Percentiles rank a stretch among this genome's conserved stretches.
Conservation (phyloP, 2,113 vertebrate species). For the Peucedramus taeniatus region DNA sequence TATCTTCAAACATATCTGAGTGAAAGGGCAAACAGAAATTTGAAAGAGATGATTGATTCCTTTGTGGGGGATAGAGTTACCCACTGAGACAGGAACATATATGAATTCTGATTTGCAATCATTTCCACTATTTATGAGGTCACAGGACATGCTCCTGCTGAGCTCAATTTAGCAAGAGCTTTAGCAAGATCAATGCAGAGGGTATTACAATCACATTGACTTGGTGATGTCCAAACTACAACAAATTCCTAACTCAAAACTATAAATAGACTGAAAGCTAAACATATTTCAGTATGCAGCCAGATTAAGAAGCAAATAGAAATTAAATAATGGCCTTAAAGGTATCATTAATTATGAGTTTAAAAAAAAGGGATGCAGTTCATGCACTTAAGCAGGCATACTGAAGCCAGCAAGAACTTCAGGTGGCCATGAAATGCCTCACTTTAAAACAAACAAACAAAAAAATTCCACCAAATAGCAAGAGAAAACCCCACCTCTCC, state of each 20-base stretch:
- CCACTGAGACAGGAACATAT: conserved; percentile 75
- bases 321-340: neutral
- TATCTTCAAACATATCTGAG: conserved; percentile 74
- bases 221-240: conserved; percentile 64
- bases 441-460: neutral
- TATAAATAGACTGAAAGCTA: conserved; percentile 28
- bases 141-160: conserved; percentile 79
- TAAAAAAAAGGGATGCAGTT: neutral
- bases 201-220: conserved; percentile 73
- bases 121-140: conserved; percentile 83
- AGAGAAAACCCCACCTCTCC: rapidly evolving
- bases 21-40: conserved; percentile 81
- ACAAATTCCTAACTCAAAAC: neutral
- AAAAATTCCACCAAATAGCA: neutral
- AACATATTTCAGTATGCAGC: neutral
- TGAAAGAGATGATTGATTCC: conserved; percentile 78
- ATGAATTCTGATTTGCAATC: conserved; percentile 80
- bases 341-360: neutral
- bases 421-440: neutral
- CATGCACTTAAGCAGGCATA: neutral
- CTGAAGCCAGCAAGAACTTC: neutral
- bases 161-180: conserved; percentile 80
- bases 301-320: neutral
- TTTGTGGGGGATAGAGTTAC: conserved; percentile 73
- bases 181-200: conserved; percentile 70